Conservation (phyloP, 2,113 vertebrate species). For the Sander vitreus region DNA sequence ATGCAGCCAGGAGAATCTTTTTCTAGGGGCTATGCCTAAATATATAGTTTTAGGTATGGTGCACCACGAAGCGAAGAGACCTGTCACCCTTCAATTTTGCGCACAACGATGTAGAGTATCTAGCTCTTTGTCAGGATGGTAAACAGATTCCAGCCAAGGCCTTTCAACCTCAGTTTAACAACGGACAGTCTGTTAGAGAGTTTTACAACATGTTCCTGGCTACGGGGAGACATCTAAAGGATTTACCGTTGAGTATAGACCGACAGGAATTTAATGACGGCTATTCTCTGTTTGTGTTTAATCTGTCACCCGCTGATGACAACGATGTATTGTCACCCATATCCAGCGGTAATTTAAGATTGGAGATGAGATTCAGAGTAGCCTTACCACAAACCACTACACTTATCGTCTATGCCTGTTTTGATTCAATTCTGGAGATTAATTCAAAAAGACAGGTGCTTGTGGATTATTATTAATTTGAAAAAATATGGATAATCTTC, state of each 20-base stretch:
- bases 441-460: slow-evolving; percentile 1
- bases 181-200: neutral
- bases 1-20: no score
- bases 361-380: slow-evolving; percentile 16
- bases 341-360: neutral
- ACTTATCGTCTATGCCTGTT: slow-evolving; percentile 7
- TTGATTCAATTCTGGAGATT: neutral
- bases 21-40: no score
- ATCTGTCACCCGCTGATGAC: neutral
- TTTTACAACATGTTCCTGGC: slow-evolving; percentile 9
- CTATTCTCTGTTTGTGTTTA: slow-evolving; percentile 10
- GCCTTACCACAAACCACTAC: neutral
- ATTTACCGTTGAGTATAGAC: slow-evolving; percentile 1
- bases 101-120: no score
- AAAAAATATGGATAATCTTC: neutral
- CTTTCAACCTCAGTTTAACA: slow-evolving; percentile 13
- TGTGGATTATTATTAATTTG: slow-evolving; percentile 6
- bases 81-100: no score
- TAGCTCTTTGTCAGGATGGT: no score
- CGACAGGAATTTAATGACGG: neutral
- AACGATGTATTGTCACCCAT: neutral
- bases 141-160: neutral
- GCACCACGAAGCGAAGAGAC: no score
- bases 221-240: slow-evolving; percentile 1
- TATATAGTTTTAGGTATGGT: no score